A percentile compares a stretch with the other conserved stretches of the same genome.
These are phyloP conservation scores for Mesopsocus fuscifrons DNA, from an alignment of 2,888 invertebrate species.

Conservation along the genomic window DNA sequence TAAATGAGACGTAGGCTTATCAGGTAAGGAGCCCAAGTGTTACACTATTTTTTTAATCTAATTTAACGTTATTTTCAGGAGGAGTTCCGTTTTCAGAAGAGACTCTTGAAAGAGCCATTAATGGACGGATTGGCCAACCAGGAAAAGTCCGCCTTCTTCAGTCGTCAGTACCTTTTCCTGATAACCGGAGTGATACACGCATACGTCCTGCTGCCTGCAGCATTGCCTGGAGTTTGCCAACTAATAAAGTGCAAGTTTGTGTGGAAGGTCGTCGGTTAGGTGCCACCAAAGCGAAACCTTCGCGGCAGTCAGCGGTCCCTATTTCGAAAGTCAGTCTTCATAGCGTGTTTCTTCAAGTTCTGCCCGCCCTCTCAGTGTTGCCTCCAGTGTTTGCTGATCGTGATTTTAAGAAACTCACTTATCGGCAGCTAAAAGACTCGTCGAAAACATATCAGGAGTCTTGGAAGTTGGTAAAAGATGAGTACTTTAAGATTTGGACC, in stretches of 20 bases:
- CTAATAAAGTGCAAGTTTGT: constrained; percentile 45
- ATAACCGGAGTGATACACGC: not conserved
- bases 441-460: not conserved
- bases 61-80: constrained; percentile 27
- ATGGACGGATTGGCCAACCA: constrained; percentile 20
- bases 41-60: not conserved
- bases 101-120: constrained; percentile 34
- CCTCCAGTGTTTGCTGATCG: not conserved
- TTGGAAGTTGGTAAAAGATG: not conserved
- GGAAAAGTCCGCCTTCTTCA: constrained; percentile 16
- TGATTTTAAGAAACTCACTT: not conserved
- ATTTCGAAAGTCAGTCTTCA: constrained; percentile 24
- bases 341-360: not conserved
- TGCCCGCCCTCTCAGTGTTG: not conserved
- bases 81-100: constrained; percentile 39
- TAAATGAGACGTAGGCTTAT: too few species aligned
- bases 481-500: constrained; percentile 3
- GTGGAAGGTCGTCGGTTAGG: constrained; percentile 65
- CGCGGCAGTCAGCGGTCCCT: constrained; percentile 25
- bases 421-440: not conserved
- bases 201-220: constrained; percentile 12
- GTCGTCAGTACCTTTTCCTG: constrained; percentile 3
- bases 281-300: constrained; percentile 42
- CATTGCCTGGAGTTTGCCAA: constrained; percentile 19
- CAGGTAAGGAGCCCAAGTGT: too few species aligned